phyloP scores from a whole-genome alignment of 2,113 vertebrate species.

The Casuarius casuarius region DNA sequence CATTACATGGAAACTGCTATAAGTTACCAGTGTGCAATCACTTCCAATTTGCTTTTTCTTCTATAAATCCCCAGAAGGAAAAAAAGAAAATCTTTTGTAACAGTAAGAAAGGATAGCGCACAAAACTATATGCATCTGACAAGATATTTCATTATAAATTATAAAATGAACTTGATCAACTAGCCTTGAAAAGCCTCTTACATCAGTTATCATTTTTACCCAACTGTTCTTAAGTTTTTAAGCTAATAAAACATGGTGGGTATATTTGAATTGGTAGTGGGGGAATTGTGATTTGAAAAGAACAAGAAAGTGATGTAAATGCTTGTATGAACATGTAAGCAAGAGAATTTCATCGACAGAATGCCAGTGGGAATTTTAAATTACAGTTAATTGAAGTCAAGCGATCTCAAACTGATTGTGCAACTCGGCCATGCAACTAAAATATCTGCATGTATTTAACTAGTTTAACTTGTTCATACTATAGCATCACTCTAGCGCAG shows the following conservation, averaged over 20 bases:
- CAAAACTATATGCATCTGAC: background rate
- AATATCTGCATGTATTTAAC: background rate
- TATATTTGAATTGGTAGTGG: background rate
- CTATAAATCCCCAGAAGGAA: background rate
- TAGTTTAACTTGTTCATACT: slow-evolving; percentile 1
- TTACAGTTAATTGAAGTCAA: slow-evolving; percentile 44
- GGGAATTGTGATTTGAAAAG: background rate
- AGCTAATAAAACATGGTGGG: background rate
- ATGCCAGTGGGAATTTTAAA: slow-evolving; percentile 29
- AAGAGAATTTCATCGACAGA: background rate
- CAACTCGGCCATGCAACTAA: background rate
- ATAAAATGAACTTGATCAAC: background rate
- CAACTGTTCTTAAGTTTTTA: background rate
- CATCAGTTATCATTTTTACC: background rate
- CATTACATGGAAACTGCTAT: background rate
- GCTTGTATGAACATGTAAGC: background rate
- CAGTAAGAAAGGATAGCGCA: background rate
- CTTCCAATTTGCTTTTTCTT: background rate
- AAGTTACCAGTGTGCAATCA: background rate
- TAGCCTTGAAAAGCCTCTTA: background rate
- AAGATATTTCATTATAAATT: background rate
- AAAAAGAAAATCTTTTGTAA: background rate
- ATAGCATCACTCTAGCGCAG: background rate
- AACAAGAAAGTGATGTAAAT: slow-evolving; percentile 34
- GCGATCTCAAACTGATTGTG: slow-evolving; percentile 2